A percentile compares a stretch with the other conserved stretches of the same genome.
phyloP scores from a whole-genome alignment of 2,888 invertebrate genomes.

The Drosophila prolongata region DNA sequence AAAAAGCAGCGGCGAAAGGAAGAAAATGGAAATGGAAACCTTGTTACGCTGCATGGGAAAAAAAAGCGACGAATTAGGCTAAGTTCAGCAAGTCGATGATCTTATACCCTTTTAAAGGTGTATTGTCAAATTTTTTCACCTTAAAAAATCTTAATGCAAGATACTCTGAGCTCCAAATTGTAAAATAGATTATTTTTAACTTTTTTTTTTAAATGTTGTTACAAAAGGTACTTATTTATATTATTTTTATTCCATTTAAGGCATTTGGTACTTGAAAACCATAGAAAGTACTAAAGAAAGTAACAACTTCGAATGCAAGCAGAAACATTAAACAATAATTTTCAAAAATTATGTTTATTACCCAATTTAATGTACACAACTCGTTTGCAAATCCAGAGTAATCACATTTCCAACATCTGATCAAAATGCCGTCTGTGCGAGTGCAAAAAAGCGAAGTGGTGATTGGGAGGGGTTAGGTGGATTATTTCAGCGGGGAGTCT shows the following conservation, averaged over 20 bases:
- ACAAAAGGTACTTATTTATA: no score
- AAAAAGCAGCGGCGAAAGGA: conserved; percentile 54
- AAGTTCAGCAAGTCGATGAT: neutral
- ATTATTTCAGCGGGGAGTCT: conserved; percentile 20
- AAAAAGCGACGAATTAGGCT: neutral
- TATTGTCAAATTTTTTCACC: no score
- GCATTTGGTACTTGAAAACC: no score
- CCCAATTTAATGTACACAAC: no score
- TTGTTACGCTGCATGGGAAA: conserved; percentile 64
- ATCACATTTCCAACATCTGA: neutral
- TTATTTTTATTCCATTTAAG: no score
- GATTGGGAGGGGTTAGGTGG: neutral
- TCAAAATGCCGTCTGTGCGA: neutral
- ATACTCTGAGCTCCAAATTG: no score
- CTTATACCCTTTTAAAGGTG: neutral
- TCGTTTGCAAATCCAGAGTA: neutral
- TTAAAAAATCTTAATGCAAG: no score
- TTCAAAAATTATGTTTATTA: no score
- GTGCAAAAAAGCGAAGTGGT: conserved; percentile 4
- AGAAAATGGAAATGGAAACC: conserved; percentile 70
- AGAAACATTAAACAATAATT: no score
- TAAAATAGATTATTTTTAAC: no score
- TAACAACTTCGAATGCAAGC: no score
- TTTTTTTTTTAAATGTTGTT: no score
- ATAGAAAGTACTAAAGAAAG: neutral